A percentile compares a stretch with the other conserved stretches of the same genome.
Evolutionary conservation across 2,113 vertebrate genomes (phyloP).

Genomic region (Gallinago undulata): DNA sequence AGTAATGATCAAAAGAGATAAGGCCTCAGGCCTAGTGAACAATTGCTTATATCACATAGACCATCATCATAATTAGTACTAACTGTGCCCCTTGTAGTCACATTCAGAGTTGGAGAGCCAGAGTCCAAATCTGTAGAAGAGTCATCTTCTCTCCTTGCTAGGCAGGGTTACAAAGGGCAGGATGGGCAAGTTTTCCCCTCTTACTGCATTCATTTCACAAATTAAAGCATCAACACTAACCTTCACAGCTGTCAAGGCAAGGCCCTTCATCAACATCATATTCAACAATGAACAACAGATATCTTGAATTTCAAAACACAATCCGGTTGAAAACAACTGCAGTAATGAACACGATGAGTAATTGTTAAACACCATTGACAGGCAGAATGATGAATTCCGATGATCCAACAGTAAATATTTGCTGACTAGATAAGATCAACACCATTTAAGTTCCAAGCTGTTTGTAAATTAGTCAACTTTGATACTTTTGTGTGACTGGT

Average conservation of each 20-base stretch:
- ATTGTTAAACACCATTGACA: not conserved
- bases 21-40: not conserved
- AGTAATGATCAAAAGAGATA: not conserved
- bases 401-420: not conserved
- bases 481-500: not conserved
- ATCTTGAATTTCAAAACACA: not conserved
- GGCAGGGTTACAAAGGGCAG: not conserved
- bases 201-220: not conserved
- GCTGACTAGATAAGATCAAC: not conserved
- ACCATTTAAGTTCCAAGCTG: not conserved
- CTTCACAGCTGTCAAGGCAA: no score
- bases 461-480: not conserved
- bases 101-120: not conserved
- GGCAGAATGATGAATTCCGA: not conserved
- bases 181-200: not conserved
- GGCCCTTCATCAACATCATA: not conserved
- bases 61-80: not conserved
- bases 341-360: not conserved
- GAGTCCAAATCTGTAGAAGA: not conserved
- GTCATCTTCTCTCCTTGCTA: not conserved
- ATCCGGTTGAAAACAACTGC: not conserved
- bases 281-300: not conserved
- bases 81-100: not conserved
- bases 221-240: not conserved
- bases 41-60: not conserved